Conservation (phyloP, 2,797 vertebrate species). For the Pampus argenteus region DNA sequence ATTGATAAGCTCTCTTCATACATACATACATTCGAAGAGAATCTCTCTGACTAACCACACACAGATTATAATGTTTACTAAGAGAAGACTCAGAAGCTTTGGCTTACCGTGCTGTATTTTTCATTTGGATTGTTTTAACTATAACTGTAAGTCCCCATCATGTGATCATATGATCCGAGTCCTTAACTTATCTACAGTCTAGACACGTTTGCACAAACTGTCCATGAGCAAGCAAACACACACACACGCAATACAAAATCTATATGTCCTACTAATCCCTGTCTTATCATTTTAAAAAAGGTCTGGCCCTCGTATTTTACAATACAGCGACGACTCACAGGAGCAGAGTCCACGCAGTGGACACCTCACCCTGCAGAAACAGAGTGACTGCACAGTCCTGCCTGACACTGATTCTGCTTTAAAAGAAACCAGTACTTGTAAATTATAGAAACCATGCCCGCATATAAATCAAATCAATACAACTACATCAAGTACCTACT, state of each 20-base stretch:
- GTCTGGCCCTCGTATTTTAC: constrained; percentile 81
- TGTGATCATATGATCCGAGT: constrained; percentile 8
- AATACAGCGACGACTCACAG: constrained; percentile 80
- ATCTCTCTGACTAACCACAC: constrained; percentile 31
- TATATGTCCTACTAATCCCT: constrained; percentile 84
- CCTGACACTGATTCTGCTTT: too few relatives aligned
- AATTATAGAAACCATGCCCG: not conserved
- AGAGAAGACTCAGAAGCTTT: constrained; percentile 18
- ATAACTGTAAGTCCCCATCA: constrained; percentile 2
- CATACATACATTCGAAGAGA: constrained; percentile 57
- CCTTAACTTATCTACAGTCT: constrained; percentile 8
- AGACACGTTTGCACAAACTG: not conserved
- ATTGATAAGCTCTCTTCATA: constrained; percentile 53
- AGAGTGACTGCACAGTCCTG: not conserved
- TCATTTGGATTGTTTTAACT: constrained; percentile 26
- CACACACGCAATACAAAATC: constrained; percentile 69
- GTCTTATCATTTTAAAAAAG: constrained; percentile 83
- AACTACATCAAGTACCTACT: constrained; percentile 6
- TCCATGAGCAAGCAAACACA: not conserved
- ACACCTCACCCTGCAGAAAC: not conserved
- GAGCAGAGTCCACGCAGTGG: constrained; percentile 18
- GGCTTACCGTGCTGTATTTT: constrained; percentile 12
- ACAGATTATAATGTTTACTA: constrained; percentile 29
- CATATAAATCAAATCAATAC: not conserved
- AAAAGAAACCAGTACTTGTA: not conserved